A percentile compares a stretch with the other conserved stretches of the same genome.
Evolutionary conservation across 1,140 invertebrate genomes (phyloP).

Genomic region (Bombus affinis): DNA sequence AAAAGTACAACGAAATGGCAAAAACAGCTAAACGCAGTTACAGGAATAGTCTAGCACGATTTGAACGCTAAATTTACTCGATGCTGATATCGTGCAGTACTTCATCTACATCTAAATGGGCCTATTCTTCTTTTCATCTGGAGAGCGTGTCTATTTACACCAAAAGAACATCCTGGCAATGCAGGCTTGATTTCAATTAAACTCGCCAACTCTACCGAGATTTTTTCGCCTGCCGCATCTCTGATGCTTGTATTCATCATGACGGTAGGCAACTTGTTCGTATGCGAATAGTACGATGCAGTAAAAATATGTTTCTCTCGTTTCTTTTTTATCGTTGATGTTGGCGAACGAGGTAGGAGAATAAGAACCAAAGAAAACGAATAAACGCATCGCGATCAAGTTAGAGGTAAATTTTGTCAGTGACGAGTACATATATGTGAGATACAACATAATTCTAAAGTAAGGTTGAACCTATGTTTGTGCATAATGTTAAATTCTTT

Average conservation of each 20-base stretch:
- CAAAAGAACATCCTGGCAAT: conserved; percentile 46
- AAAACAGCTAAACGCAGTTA: neutral
- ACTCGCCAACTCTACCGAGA: conserved; percentile 36
- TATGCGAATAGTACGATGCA: neutral
- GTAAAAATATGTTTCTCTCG: conserved; percentile 20
- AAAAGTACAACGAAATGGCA: neutral
- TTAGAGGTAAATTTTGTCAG: neutral
- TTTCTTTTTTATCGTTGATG: neutral
- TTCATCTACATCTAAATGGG: conserved; percentile 36
- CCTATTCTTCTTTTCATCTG: conserved; percentile 22
- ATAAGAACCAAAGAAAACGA: neutral
- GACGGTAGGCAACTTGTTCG: conserved; percentile 23
- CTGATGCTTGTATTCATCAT: conserved; percentile 45
- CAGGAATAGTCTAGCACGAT: neutral
- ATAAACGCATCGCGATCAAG: neutral
- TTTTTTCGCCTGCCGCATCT: conserved; percentile 26
- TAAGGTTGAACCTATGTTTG: neutral
- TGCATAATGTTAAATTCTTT: neutral
- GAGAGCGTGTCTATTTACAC: conserved; percentile 15
- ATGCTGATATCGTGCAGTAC: conserved; percentile 10
- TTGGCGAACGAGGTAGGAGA: neutral
- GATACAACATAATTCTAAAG: neutral
- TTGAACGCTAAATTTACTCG: neutral
- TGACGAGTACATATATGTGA: neutral
- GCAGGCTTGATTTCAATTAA: conserved; percentile 73